Percentiles rank a stretch among this genome's conserved stretches.
Evolutionary conservation across 2,797 vertebrate genomes (phyloP).

Genomic region (Anguilla anguilla): DNA sequence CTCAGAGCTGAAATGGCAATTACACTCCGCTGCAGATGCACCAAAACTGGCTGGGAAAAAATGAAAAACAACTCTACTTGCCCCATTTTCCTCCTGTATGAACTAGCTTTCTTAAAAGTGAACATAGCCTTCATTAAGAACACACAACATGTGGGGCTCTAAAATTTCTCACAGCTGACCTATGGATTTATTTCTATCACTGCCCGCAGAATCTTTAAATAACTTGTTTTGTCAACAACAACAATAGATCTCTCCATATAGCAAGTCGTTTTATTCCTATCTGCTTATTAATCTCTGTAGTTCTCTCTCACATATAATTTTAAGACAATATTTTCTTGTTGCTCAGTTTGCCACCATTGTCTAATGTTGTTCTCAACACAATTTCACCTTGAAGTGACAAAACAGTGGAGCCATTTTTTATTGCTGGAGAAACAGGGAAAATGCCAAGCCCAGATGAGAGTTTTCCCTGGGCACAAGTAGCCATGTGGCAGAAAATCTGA

Average conservation of each 20-base stretch:
- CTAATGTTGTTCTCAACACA: not conserved
- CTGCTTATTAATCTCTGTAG: too few relatives aligned
- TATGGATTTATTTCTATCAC: too few relatives aligned
- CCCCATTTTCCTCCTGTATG: not conserved
- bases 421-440: not conserved
- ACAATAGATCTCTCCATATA: too few relatives aligned
- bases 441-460: not conserved
- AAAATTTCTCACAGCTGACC: too few relatives aligned
- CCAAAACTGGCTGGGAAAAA: not conserved
- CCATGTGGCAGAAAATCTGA: not conserved
- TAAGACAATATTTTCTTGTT: not conserved
- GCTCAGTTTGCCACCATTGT: not conserved
- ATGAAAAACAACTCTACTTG: not conserved
- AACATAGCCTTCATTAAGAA: too few relatives aligned
- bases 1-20: not conserved
- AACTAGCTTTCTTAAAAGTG: not conserved
- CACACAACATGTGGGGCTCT: too few relatives aligned
- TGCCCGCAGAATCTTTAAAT: too few relatives aligned
- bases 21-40: not conserved
- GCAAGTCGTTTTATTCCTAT: too few relatives aligned
- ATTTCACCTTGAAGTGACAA: not conserved
- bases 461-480: not conserved
- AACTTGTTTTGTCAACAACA: too few relatives aligned
- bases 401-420: not conserved
- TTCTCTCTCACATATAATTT: not conserved